These are phyloP conservation scores for Otolemur crassicaudatus DNA, from an alignment of 2,797 vertebrate species.

Conservation along the genomic window DNA sequence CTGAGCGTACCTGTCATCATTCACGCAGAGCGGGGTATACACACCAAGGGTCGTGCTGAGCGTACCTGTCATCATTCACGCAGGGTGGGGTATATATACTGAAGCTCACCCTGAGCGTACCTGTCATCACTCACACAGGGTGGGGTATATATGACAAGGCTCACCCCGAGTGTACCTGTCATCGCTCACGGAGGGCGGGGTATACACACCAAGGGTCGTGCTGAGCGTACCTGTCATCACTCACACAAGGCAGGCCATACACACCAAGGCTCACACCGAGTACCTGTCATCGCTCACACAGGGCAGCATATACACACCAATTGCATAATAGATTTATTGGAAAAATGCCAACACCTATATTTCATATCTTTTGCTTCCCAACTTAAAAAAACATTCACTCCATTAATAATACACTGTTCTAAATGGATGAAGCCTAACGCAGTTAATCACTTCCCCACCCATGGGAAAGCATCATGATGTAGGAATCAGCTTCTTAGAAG, in stretches of 20 bases:
- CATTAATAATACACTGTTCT: neutral
- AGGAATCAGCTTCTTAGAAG: neutral
- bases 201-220: fast-evolving
- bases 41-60: fast-evolving
- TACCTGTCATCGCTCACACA: fast-evolving
- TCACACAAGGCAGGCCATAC: fast-evolving
- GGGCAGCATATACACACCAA: fast-evolving
- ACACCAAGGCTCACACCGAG: fast-evolving
- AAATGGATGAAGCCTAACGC: neutral
- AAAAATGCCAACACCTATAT: neutral
- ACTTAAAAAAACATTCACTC: neutral
- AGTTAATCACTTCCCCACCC: neutral
- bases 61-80: fast-evolving
- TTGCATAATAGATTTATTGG: fast-evolving
- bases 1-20: fast-evolving
- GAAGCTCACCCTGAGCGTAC: no score
- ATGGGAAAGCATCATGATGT: fast-evolving
- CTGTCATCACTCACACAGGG: fast-evolving
- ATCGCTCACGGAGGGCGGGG: fast-evolving
- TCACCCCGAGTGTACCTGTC: no score
- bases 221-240: fast-evolving
- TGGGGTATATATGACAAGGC: fast-evolving
- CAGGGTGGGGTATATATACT: fast-evolving
- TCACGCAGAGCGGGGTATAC: fast-evolving
- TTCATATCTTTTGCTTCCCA: neutral